Conservation (phyloP, 2,797 vertebrate species). For the Pelobates cultripes region DNA sequence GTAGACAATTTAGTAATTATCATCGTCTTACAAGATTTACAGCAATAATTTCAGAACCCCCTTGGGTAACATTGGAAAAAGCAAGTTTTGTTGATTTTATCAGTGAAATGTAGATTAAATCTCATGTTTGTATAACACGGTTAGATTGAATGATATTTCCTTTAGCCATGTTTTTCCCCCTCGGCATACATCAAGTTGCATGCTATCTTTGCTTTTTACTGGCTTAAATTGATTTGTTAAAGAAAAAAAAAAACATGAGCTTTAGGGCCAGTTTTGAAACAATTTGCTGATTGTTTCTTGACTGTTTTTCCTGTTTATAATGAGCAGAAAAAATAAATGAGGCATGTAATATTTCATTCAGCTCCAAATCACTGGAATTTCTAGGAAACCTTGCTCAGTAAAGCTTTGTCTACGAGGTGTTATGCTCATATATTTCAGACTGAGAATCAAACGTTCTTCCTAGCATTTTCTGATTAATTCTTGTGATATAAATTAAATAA, state of each 20-base stretch:
- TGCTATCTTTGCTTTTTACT: slow-evolving; percentile 36
- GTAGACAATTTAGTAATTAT: slow-evolving; percentile 21
- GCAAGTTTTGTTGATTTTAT: slow-evolving; percentile 26
- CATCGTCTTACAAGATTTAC: slow-evolving; percentile 17
- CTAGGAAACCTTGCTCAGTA: not conserved
- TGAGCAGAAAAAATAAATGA: slow-evolving; percentile 27
- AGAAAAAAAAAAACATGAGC: slow-evolving; percentile 21
- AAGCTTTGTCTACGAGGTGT: not conserved
- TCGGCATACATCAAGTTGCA: slow-evolving; percentile 10
- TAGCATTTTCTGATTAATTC: no score
- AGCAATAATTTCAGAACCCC: slow-evolving; percentile 10
- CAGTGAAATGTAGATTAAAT: slow-evolving; percentile 32
- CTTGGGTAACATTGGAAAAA: slow-evolving; percentile 4
- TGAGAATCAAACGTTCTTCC: no score
- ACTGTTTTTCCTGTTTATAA: slow-evolving; percentile 25
- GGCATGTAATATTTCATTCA: slow-evolving; percentile 29
- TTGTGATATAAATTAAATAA: no score
- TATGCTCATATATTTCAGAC: no score
- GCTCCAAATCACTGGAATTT: slow-evolving; percentile 21
- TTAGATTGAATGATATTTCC: slow-evolving; percentile 23
- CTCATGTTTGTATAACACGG: slow-evolving; percentile 27
- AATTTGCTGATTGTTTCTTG: slow-evolving; percentile 37
- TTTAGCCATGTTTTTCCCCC: slow-evolving; percentile 22
- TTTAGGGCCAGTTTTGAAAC: slow-evolving; percentile 18
- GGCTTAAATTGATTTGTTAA: slow-evolving; percentile 38